Evolutionary conservation across 2,888 invertebrate species (phyloP).

Genomic region (Acanthosepion pharaonis): DNA sequence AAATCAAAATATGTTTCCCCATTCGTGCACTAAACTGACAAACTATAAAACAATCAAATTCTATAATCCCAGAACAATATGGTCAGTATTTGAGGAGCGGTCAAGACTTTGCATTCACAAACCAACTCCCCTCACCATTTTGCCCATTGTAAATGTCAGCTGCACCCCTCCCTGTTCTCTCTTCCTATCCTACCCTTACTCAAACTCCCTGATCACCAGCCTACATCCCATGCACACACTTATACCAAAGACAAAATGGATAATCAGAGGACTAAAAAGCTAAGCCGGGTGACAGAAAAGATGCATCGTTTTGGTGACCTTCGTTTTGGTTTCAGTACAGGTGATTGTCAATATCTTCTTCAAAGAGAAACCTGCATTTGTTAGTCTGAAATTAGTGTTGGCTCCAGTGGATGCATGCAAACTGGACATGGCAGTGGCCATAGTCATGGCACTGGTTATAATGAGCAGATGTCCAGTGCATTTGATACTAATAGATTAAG

Average conservation of each 20-base stretch:
- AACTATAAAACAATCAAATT: background rate
- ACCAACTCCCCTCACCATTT: background rate
- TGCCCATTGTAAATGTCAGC: background rate
- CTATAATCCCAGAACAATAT: background rate
- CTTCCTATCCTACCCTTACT: background rate
- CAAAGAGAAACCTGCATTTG: conserved; percentile 14
- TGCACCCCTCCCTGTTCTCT: background rate
- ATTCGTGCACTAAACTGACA: background rate
- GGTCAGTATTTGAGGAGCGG: background rate
- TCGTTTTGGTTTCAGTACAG: background rate
- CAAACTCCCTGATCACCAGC: background rate
- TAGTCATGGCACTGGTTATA: background rate
- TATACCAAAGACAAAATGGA: conserved; percentile 21
- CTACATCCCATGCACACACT: background rate
- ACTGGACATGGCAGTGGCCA: background rate
- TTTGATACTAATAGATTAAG: conserved; percentile 9
- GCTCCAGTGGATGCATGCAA: background rate
- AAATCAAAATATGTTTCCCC: background rate
- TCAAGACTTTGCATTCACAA: background rate
- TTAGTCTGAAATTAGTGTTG: background rate
- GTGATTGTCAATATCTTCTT: background rate
- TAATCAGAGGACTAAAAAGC: background rate
- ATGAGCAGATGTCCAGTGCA: conserved; percentile 9
- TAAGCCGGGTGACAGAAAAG: background rate
- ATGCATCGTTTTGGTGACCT: background rate